Base-by-base conservation (phyloP, 2,797 vertebrate species). In the Lerista edwardsae region DNA sequence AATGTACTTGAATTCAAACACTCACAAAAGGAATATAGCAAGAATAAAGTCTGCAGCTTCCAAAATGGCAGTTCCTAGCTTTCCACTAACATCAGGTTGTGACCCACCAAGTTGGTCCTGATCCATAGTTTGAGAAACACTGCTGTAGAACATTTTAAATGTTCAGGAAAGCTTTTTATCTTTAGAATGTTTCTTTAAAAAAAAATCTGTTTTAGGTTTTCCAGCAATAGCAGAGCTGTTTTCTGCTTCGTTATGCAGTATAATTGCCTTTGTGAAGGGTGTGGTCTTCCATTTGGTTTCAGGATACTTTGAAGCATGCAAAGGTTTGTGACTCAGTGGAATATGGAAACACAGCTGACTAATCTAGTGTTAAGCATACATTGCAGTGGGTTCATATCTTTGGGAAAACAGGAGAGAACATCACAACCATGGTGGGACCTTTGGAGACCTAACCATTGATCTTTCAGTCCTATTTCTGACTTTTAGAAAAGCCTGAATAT, bases 321-420 rank as follows among this genome's bases (percentile, higher is more conserved):
- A 44, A 23, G 68, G 0, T 25, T 1, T 68, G 41, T 0, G 41
- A 83, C 61, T 75, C 44, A 4, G 0, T 2, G 62, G 2, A 2
- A 25, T 6, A 0, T 0, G 5, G 81, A 61, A 27, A 61, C 1
- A 3, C 0, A 4, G 12, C 55, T 34, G 17, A 1, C 41, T n/a
- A 0, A 0, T 19, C 65, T 61, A 65, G 51, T 6, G 6, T 0
- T 1, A 41, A 29, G 12, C 7, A 2, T 21, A 25, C 17, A 2
- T 55, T 55, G 51, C 4, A 61, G 8, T 1, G 4, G 55, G 6
- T 76, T 59, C 6, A 15, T 47, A 25, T 61, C 4, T 59, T n/a
- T 82, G 6, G 41, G 39, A 62, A 79, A 79, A n/a, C 5, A n/a
- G n/a, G n/a, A n/a, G 29, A 51, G 62, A 65, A 31, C 2, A 39